A percentile compares a stretch with the other conserved stretches of the same genome.
Evolutionary conservation across 2,888 invertebrate species (phyloP).

Genomic region (Ochropacha duplaris): DNA sequence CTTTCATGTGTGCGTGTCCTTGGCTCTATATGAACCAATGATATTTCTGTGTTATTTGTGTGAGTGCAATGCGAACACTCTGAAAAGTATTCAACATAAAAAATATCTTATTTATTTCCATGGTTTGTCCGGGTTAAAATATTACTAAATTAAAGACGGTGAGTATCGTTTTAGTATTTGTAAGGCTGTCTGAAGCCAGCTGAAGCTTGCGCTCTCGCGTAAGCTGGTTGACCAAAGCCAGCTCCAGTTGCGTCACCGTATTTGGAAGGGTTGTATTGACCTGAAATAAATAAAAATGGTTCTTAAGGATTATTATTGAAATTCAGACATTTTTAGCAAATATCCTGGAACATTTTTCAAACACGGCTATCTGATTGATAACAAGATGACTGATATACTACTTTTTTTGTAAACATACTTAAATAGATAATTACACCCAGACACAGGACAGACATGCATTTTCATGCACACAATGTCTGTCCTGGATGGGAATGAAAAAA

Average conservation of each 20-base stretch:
- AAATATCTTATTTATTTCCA: conserved; percentile 11
- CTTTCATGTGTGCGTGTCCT: conserved; percentile 6
- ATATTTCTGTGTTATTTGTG: conserved; percentile 6
- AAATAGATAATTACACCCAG: too few species aligned
- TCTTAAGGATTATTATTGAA: too few species aligned
- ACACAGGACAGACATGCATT: too few species aligned
- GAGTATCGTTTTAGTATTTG: conserved; percentile 57
- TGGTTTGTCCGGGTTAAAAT: background rate
- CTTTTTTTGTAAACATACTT: too few species aligned
- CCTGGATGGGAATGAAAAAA: too few species aligned
- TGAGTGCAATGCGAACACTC: conserved; percentile 14
- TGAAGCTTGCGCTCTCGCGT: conserved; percentile 59
- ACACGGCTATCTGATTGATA: too few species aligned
- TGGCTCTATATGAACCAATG: conserved; percentile 18
- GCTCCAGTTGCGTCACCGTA: conserved; percentile 56
- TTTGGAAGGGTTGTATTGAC: conserved; percentile 75
- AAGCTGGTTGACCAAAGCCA: conserved; percentile 46
- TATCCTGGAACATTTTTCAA: too few species aligned
- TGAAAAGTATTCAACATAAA: conserved; percentile 30
- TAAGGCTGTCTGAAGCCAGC: conserved; percentile 67
- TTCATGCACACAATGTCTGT: too few species aligned
- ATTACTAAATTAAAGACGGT: background rate
- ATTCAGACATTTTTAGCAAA: too few species aligned
- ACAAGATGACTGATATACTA: too few species aligned
- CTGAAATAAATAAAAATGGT: conserved; percentile 54